Conservation (phyloP, 2,113 vertebrate genomes). For the Arenaria interpres region DNA sequence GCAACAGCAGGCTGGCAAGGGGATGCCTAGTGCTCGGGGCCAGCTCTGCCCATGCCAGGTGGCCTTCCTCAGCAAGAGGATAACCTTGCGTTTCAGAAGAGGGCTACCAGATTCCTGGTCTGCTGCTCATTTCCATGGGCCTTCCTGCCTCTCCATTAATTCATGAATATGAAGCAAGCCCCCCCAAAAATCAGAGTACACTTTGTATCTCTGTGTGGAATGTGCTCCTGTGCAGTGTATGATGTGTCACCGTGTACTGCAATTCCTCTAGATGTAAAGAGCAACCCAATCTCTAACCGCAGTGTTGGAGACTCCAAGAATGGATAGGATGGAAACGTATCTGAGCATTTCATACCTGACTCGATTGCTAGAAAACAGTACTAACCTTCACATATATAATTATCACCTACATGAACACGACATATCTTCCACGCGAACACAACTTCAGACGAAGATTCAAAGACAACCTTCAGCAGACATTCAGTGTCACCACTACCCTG, state of each 20-base stretch:
- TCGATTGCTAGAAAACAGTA: accelerated
- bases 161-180: not conserved
- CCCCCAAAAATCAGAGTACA: accelerated
- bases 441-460: not conserved
- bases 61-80: not conserved
- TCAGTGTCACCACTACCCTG: not conserved
- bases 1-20: not conserved
- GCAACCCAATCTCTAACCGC: not conserved
- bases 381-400: not conserved
- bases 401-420: accelerated
- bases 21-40: accelerated
- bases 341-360: not conserved
- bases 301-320: accelerated
- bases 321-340: not conserved
- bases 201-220: not conserved
- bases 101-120: not conserved
- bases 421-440: not conserved
- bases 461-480: not conserved
- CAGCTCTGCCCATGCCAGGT: accelerated
- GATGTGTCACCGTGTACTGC: accelerated
- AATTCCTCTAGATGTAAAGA: accelerated
- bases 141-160: not conserved
- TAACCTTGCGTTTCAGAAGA: accelerated
- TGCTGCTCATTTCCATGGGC: not conserved
- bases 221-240: accelerated